These are phyloP conservation scores for Ostrea edulis DNA, from an alignment of 1,140 invertebrate species.

Conservation along the genomic window DNA sequence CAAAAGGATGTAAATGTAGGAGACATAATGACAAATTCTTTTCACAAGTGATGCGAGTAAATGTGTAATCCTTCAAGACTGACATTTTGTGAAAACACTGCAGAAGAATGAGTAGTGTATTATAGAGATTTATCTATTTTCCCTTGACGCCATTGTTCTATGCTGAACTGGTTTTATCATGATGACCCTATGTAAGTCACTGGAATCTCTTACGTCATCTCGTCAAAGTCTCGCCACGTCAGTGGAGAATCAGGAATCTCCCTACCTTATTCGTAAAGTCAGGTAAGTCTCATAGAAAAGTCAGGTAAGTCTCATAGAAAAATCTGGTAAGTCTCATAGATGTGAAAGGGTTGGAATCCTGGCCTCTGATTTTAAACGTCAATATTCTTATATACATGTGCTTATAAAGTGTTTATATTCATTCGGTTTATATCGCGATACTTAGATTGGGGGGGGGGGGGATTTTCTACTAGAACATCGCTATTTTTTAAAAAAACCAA, in stretches of 20 bases:
- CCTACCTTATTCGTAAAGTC: slow-evolving; percentile 52
- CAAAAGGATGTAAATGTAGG: background rate
- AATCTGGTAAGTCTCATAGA: slow-evolving; percentile 43
- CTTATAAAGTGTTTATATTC: no score
- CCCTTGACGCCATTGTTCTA: background rate
- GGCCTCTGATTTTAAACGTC: no score
- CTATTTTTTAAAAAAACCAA: no score
- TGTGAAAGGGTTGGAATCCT: no score
- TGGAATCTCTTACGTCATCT: slow-evolving; percentile 44
- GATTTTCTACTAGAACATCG: no score
- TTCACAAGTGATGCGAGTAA: background rate
- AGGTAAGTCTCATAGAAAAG: slow-evolving; percentile 45
- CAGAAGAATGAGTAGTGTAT: background rate
- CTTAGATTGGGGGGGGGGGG: no score
- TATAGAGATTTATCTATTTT: background rate
- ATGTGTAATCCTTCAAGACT: background rate
- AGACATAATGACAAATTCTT: background rate
- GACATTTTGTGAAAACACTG: background rate
- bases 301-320: no score
- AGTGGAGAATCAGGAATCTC: slow-evolving; percentile 47
- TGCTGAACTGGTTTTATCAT: background rate
- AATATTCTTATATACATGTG: no score
- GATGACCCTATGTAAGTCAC: slow-evolving; percentile 49
- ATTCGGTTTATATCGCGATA: no score
- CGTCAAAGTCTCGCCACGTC: slow-evolving; percentile 48